Conservation (phyloP, 2,797 vertebrate genomes). For the Agapornis canus region DNA sequence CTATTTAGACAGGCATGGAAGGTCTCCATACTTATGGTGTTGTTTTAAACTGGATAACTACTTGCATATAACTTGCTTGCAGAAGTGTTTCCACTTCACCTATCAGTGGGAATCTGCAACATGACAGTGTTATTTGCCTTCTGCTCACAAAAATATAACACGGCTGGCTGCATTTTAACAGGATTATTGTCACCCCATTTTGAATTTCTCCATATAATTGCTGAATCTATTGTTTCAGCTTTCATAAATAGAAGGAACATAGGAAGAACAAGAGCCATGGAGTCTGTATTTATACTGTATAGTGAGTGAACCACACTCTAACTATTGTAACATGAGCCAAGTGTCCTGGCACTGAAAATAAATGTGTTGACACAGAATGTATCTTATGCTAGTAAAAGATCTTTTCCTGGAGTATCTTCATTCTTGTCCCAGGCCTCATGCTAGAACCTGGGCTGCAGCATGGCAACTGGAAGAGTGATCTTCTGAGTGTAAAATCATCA, state of each 20-base stretch:
- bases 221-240: background rate
- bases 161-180: background rate
- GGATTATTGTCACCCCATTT: background rate
- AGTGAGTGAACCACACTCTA: background rate
- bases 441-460: background rate
- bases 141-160: background rate
- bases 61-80: background rate
- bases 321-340: background rate
- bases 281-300: background rate
- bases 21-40: background rate
- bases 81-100: background rate
- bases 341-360: background rate
- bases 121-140: background rate
- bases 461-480: background rate
- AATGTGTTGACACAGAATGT: background rate
- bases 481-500: background rate
- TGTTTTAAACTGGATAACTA: background rate
- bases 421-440: background rate
- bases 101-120: background rate
- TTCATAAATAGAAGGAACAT: background rate
- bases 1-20: background rate
- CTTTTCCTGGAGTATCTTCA: background rate
- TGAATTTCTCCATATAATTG: accelerated
- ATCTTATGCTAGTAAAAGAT: background rate
- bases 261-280: background rate